Conservation (phyloP, 2,888 invertebrate genomes). For the Orchesellides sinensis region DNA sequence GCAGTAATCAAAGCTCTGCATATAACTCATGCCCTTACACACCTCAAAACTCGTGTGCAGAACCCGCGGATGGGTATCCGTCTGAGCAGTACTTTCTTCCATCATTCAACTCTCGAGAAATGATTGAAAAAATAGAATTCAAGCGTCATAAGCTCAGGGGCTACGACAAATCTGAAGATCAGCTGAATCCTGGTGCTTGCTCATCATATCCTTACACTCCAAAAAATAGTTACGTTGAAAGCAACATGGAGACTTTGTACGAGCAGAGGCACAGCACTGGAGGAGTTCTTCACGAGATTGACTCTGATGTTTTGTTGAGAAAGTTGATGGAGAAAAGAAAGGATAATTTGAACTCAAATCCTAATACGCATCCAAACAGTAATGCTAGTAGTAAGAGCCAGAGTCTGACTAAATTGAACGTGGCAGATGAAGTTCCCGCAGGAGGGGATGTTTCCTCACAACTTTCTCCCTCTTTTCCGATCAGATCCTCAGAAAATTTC, state of each 20-base stretch:
- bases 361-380: slow-evolving; percentile 34
- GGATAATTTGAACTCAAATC: slow-evolving; percentile 53
- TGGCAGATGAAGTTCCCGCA: slow-evolving; percentile 26
- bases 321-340: slow-evolving; percentile 70
- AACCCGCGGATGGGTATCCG: slow-evolving; percentile 75
- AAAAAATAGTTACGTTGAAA: slow-evolving; percentile 77
- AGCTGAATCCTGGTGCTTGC: slow-evolving; percentile 73
- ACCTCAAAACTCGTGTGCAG: slow-evolving; percentile 77
- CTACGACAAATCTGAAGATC: slow-evolving; percentile 74
- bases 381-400: slow-evolving; percentile 70
- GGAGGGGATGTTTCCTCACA: slow-evolving; percentile 28
- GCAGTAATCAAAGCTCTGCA: slow-evolving; percentile 75
- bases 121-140: slow-evolving; percentile 77
- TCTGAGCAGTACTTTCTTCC: slow-evolving; percentile 76
- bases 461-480: slow-evolving; percentile 29
- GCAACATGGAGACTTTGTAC: slow-evolving; percentile 73
- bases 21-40: slow-evolving; percentile 76
- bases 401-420: slow-evolving; percentile 69
- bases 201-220: slow-evolving; percentile 76
- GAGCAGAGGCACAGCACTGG: slow-evolving; percentile 64
- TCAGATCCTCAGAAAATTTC: background rate
- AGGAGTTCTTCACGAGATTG: slow-evolving; percentile 69
- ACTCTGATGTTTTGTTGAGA: slow-evolving; percentile 71
- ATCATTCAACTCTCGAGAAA: slow-evolving; percentile 78
- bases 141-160: slow-evolving; percentile 76